Evolutionary conservation across 2,888 invertebrate genomes (phyloP).

Genomic region (Smittia sp.): DNA sequence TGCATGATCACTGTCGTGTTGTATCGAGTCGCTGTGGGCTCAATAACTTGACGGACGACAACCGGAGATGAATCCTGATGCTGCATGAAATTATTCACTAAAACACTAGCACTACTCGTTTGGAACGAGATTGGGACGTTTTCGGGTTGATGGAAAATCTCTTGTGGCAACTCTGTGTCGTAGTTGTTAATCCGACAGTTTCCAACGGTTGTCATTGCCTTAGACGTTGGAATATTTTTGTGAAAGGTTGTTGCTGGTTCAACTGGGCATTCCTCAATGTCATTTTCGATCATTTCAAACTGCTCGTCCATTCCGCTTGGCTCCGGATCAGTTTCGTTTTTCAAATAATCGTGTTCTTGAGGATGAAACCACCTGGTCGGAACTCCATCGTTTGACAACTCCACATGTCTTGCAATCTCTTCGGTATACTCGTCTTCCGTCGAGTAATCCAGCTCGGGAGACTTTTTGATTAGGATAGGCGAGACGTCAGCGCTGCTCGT

Average conservation of each 20-base stretch:
- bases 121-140: not conserved
- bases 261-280: not conserved
- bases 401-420: conserved; percentile 27
- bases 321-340: conserved; percentile 29
- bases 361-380: conserved; percentile 34
- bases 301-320: conserved; percentile 31
- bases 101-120: not conserved
- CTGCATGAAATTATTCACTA: conserved; percentile 5
- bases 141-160: conserved; percentile 34
- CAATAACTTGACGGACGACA: not conserved
- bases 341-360: conserved; percentile 37
- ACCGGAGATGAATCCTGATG: not conserved
- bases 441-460: conserved; percentile 13
- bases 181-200: conserved; percentile 8
- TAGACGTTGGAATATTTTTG: not conserved
- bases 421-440: conserved; percentile 9
- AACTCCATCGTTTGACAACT: conserved; percentile 29
- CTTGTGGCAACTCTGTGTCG: conserved; percentile 30
- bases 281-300: conserved; percentile 1
- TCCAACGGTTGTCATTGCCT: not conserved
- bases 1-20: conserved; percentile 3
- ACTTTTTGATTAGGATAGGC: not conserved
- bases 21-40: not conserved
- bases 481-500: conserved; percentile 32
- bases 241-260: not conserved